Conservation (phyloP, 92 coral and sea anemone species). For the Umimayanthus kanabou region DNA sequence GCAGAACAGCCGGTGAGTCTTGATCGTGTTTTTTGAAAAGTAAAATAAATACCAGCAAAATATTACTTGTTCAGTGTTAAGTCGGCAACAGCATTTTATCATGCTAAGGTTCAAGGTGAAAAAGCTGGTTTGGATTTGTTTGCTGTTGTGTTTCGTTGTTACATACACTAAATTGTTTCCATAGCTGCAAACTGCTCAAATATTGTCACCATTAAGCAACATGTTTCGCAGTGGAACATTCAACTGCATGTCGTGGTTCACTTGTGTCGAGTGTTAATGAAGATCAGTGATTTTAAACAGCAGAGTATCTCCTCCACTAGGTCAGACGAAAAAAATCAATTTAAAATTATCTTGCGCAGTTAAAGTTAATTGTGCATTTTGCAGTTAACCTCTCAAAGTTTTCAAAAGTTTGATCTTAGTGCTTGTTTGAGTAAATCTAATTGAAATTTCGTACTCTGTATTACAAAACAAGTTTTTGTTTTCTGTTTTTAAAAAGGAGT, state of each 20-base stretch:
- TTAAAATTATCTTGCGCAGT: too few species aligned
- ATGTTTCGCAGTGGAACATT: too few species aligned
- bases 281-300: neutral
- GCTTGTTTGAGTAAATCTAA: too few species aligned
- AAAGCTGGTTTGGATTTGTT: neutral
- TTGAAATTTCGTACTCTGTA: too few species aligned
- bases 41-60: neutral
- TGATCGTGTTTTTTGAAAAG: neutral
- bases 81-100: neutral
- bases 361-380: neutral
- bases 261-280: neutral
- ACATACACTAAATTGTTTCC: neutral
- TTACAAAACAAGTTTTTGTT: too few species aligned
- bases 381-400: neutral
- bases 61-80: neutral
- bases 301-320: neutral
- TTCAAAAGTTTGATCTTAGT: neutral
- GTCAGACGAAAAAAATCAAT: neutral
- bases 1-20: constrained; percentile 60
- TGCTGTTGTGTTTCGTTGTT: neutral
- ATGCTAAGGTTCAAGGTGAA: neutral
- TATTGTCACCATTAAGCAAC: neutral
- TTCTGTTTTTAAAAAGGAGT: too few species aligned
- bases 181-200: neutral
- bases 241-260: too few species aligned